A percentile compares a stretch with the other conserved stretches of the same genome.
Conservation (phyloP, 2,888 invertebrate species). For the Diplazon laetatorius region DNA sequence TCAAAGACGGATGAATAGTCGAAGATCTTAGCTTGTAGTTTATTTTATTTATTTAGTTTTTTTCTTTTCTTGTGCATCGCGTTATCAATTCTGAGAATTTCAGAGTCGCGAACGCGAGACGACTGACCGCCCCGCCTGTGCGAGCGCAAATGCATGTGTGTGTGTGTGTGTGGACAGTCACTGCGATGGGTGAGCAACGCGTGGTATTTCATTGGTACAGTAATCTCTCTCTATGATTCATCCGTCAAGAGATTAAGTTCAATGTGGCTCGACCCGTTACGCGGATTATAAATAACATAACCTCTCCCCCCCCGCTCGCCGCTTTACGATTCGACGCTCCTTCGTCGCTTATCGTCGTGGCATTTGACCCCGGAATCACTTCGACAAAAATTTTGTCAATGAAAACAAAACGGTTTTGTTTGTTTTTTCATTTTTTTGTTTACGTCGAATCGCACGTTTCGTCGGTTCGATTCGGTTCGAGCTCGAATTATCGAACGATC, state of each 20-base stretch:
- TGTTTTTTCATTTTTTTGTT: neutral
- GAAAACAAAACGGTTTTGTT: too few species aligned
- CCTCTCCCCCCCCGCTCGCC: neutral
- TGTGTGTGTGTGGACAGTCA: neutral
- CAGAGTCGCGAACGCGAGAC: too few species aligned
- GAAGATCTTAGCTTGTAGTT: too few species aligned
- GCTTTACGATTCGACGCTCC: neutral
- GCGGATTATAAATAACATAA: constrained; percentile 49
- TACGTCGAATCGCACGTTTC: too few species aligned
- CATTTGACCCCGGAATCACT: constrained; percentile 10
- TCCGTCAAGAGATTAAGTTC: constrained; percentile 67
- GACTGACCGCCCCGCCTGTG: too few species aligned
- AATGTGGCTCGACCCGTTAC: constrained; percentile 49
- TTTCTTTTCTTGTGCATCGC: too few species aligned
- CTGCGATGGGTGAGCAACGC: constrained; percentile 39
- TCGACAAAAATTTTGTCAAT: constrained; percentile 1
- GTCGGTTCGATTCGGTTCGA: neutral
- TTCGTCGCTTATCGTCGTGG: neutral
- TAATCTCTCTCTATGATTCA: constrained; percentile 72
- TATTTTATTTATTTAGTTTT: too few species aligned
- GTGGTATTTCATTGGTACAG: constrained; percentile 61
- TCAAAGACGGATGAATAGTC: too few species aligned
- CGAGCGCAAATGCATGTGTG: too few species aligned
- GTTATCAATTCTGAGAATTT: constrained; percentile 50
- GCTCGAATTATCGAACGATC: too few species aligned